Evolutionary conservation across 2,797 vertebrate species (phyloP).

Genomic region (Lutjanus campechanus): DNA sequence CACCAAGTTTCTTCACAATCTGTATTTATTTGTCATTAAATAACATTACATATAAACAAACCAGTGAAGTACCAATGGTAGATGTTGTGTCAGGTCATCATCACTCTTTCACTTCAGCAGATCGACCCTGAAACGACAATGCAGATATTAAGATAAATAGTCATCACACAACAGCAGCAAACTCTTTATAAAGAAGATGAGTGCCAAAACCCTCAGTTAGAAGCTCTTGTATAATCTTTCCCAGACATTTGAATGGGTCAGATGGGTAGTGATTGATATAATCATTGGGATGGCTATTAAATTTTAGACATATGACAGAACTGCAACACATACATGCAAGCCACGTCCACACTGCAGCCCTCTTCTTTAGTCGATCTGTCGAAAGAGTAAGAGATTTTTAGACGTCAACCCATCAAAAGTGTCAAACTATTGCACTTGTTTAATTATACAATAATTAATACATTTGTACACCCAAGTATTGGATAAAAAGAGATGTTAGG

Average conservation of each 20-base stretch:
- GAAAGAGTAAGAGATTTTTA: no score
- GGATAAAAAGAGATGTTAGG: accelerated
- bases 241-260: constrained; percentile 79
- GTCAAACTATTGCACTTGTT: no score
- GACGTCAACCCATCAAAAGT: background rate
- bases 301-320: background rate
- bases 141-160: background rate
- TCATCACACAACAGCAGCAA: background rate
- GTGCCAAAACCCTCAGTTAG: constrained; percentile 78
- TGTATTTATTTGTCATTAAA: constrained; percentile 9
- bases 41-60: background rate
- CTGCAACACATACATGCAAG: constrained; percentile 9
- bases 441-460: background rate
- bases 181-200: accelerated
- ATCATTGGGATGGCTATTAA: constrained; percentile 81
- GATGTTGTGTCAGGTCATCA: background rate
- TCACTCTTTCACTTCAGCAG: background rate
- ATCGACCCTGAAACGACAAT: constrained; percentile 46
- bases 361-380: constrained; percentile 24
- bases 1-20: background rate
- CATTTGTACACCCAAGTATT: accelerated
- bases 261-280: constrained; percentile 87
- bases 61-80: background rate
- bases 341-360: background rate
- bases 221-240: constrained; percentile 71